Evolutionary conservation across 2,113 vertebrate genomes (phyloP).

Genomic region (Acrocephalus arundinaceus): DNA sequence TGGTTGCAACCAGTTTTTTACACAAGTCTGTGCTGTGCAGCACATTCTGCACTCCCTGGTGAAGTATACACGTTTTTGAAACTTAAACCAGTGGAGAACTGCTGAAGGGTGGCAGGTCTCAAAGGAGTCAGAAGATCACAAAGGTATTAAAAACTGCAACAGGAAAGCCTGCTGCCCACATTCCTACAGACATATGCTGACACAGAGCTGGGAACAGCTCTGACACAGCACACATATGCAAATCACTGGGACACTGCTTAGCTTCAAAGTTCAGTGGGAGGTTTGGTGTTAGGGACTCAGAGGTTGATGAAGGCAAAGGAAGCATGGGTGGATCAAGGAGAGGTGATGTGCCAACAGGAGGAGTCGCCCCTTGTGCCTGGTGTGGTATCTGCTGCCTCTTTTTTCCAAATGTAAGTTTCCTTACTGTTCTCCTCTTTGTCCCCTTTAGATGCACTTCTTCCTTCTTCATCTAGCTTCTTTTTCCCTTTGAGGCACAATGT

Average conservation of each 20-base stretch:
- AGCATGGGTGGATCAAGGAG: neutral
- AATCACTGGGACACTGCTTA: neutral
- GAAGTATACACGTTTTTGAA: neutral
- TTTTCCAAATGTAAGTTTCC: neutral
- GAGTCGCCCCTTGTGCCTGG: neutral
- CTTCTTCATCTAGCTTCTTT: neutral
- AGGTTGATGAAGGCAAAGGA: neutral
- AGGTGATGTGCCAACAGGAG: neutral
- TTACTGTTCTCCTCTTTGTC: neutral
- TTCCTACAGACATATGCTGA: neutral
- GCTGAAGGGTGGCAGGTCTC: neutral
- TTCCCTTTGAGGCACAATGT: neutral
- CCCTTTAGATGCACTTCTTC: neutral
- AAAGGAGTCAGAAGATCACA: neutral
- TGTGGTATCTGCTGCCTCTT: neutral
- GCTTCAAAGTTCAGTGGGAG: neutral
- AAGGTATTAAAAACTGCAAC: neutral
- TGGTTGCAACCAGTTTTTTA: neutral
- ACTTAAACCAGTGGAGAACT: neutral
- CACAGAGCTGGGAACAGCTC: neutral
- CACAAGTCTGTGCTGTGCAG: neutral
- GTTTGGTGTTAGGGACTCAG: neutral
- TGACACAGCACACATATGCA: neutral
- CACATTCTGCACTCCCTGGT: neutral
- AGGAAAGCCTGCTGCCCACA: neutral